Percentiles rank a stretch among this genome's conserved stretches.
Conservation (phyloP, 2,888 invertebrate species). For the Caenorhabditis angaria region DNA sequence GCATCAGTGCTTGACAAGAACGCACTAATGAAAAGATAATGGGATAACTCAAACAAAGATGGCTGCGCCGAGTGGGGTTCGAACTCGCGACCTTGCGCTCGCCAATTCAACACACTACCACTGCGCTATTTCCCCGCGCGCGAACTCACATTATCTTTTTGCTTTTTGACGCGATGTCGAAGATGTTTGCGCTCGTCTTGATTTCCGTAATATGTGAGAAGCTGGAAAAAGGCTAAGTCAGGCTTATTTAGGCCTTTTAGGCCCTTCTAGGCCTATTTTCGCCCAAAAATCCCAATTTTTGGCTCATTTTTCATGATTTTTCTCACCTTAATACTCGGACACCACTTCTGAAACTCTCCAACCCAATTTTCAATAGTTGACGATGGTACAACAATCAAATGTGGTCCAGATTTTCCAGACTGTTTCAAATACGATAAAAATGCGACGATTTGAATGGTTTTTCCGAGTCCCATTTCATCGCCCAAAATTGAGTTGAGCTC, state of each 20-base stretch:
- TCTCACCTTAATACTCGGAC: conserved; percentile 54
- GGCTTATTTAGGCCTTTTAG: too few relatives aligned
- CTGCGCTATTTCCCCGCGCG: background rate
- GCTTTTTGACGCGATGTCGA: conserved; percentile 57
- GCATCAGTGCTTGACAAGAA: conserved; percentile 22
- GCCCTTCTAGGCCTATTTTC: too few relatives aligned
- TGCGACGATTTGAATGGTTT: conserved; percentile 91
- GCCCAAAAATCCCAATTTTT: too few relatives aligned
- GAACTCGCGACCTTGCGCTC: conserved; percentile 7
- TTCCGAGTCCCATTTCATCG: conserved; percentile 96
- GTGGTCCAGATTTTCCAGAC: conserved; percentile 79
- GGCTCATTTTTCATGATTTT: too few relatives aligned
- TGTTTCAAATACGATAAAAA: conserved; percentile 89
- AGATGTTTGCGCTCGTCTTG: conserved; percentile 61
- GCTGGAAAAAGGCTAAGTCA: conserved; percentile 30
- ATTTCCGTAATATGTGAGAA: conserved; percentile 68
- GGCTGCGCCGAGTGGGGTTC: conserved; percentile 1
- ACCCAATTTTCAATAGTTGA: conserved; percentile 84
- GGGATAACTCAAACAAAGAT: conserved; percentile 11
- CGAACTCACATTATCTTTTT: conserved; percentile 41
- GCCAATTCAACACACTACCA: background rate
- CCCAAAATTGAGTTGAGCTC: conserved; percentile 88
- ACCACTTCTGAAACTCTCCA: conserved; percentile 61
- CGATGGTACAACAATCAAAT: conserved; percentile 93
- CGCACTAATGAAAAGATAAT: conserved; percentile 39